phyloP scores from a whole-genome alignment of 2,113 vertebrate species.

The Zosterops hypoxanthus region DNA sequence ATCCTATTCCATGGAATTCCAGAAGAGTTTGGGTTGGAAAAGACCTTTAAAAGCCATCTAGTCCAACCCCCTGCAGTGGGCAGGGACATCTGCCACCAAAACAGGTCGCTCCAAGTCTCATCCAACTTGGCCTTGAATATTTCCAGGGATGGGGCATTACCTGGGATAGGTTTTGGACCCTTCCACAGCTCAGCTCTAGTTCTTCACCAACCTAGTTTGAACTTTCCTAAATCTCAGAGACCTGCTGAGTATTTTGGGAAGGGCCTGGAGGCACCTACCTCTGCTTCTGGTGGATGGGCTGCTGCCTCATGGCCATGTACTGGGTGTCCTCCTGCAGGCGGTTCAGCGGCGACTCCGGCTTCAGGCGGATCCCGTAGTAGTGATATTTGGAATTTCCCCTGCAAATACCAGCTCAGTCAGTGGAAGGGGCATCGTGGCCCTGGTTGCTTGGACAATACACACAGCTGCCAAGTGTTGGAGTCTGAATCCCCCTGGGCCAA shows the following conservation, averaged over 20 bases:
- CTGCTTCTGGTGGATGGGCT: constrained; percentile 94
- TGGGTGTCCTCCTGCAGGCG: constrained; percentile 93
- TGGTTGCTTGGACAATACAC: background rate
- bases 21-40: background rate
- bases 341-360: constrained; percentile 94
- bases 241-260: background rate
- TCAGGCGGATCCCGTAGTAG: constrained; percentile 97
- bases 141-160: background rate
- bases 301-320: constrained; percentile 98
- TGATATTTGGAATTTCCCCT: constrained; percentile 99
- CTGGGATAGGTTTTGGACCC: background rate
- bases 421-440: background rate
- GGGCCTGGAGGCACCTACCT: constrained; percentile 76
- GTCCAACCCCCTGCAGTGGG: fast-evolving
- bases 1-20: background rate
- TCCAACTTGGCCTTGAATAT: background rate
- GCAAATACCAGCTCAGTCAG: background rate
- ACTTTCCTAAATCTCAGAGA: background rate
- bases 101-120: background rate
- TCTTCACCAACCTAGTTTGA: background rate
- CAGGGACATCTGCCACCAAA: background rate
- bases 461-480: background rate
- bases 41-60: background rate
- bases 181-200: background rate
- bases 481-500: too few species aligned